Base-by-base conservation (phyloP, 1,140 invertebrate species). In the Zaprionus ghesquierei region DNA sequence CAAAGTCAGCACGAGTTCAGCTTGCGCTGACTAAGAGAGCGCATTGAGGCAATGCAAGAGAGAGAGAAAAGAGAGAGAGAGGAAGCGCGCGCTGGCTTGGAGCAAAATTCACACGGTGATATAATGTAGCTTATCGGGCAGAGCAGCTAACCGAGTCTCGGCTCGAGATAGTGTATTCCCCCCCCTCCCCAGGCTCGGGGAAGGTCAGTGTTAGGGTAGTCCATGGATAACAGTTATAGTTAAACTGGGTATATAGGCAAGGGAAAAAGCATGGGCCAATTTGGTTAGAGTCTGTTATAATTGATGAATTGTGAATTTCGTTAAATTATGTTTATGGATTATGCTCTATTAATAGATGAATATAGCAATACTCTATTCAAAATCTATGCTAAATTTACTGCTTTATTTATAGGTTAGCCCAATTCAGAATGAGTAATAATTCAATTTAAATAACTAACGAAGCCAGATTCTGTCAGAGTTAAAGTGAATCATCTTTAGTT, bases 1-100 rank as follows among this genome's bases (percentile, higher is more conserved):
- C 18, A 18, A 20, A 22, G 9, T 22, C 18, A 46, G 41, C 41
- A 12, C 9, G 18, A 20, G 31, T 49, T 33, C 31, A 62, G 33
- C 59, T 29, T 12, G 49, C 22, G 63, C 59, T 65, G 70, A 65
- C 38, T 61, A 62, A 49, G 44, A 56, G 33, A 53, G 41, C 22
- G 18, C 5, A n/a, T 6, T 6, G 15, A 15, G 22, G 18, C 18
- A 44, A 18, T 10, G 6, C 12, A 6, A n/a, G 20, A n/a, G 6
- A n/a, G 38, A 12, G 31, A 4, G 13, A n/a, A 20, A n/a, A 58
- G 22, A 38, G 33, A 8, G 12, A 22, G 4, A 18, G n/a, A 3
- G 3, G 8, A 12, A 25, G 23, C 6, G 15, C 10, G 10, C 20
- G 31, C 41, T 35, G 33, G 5, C 10, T 25, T 9, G 2, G 10